Percentiles rank a stretch among this genome's conserved stretches.
Conservation (phyloP, 2,888 invertebrate genomes). For the Nomada lathburiana region DNA sequence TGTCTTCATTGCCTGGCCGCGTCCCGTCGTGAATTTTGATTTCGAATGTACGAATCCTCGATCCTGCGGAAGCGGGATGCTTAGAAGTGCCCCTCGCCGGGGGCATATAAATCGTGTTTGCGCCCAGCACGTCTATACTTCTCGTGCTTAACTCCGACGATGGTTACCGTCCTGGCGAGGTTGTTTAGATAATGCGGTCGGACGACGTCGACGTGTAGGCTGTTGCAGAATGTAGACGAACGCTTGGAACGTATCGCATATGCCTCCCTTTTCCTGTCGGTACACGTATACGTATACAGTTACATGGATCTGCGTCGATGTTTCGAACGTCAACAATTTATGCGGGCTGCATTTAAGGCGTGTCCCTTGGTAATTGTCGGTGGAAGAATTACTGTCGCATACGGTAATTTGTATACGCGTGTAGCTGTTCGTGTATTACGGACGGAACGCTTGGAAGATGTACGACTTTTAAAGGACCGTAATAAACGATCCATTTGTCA, state of each 20-base stretch:
- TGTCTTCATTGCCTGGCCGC: no score
- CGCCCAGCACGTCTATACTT: neutral
- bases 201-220: constrained; percentile 48
- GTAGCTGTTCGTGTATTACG: no score
- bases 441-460: no score
- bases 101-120: constrained; percentile 1
- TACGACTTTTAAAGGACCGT: no score
- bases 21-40: no score
- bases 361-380: constrained; percentile 5
- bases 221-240: constrained; percentile 34
- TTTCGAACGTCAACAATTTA: constrained; percentile 12
- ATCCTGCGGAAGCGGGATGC: constrained; percentile 33
- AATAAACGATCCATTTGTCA: no score
- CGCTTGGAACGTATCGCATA: constrained; percentile 25
- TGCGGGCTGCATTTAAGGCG: neutral
- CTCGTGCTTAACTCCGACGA: neutral
- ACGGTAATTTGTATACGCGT: no score
- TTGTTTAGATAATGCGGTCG: constrained; percentile 54
- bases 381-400: no score
- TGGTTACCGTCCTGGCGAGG: constrained; percentile 38
- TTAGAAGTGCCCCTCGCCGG: constrained; percentile 29
- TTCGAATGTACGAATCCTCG: constrained; percentile 45
- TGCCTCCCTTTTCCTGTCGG: constrained; percentile 37
- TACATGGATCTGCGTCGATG: neutral
- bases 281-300: neutral